These are phyloP conservation scores for Kryptolebias ocellatus DNA, from an alignment of 2,797 vertebrate genomes.

Conservation along the genomic window DNA sequence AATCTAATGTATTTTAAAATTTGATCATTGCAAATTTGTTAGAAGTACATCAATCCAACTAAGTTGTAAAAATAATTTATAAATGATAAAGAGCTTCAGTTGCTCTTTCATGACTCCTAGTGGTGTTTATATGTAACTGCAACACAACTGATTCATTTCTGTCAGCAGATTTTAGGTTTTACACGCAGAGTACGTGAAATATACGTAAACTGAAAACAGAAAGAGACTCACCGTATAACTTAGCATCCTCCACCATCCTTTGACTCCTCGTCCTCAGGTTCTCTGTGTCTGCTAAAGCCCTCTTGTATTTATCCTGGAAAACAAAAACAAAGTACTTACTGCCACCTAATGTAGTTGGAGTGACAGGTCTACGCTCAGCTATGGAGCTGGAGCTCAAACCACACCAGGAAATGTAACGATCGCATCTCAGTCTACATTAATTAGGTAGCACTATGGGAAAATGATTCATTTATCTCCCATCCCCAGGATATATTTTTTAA, in stretches of 20 bases:
- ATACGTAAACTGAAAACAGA: neutral
- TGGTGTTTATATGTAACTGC: neutral
- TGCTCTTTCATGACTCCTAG: slow-evolving; percentile 19
- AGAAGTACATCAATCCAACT: too few relatives aligned
- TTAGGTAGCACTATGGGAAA: too few relatives aligned
- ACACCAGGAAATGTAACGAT: too few relatives aligned
- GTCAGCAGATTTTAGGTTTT: neutral
- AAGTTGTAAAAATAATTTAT: too few relatives aligned
- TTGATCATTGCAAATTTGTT: too few relatives aligned
- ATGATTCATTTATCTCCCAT: too few relatives aligned
- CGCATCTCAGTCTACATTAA: too few relatives aligned
- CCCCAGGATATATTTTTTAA: too few relatives aligned
- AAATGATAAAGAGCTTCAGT: neutral
- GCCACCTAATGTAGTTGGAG: too few relatives aligned
- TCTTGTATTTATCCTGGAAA: slow-evolving; percentile 93
- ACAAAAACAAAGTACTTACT: slow-evolving; percentile 5
- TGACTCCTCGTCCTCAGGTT: slow-evolving; percentile 93
- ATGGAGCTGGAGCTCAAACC: too few relatives aligned
- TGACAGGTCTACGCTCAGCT: too few relatives aligned
- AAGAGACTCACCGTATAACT: slow-evolving; percentile 87
- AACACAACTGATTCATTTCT: neutral
- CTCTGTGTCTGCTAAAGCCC: slow-evolving; percentile 94
- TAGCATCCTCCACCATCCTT: slow-evolving; percentile 93
- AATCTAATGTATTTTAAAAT: neutral
- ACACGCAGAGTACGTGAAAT: neutral